A percentile compares a stretch with the other conserved stretches of the same genome.
Evolutionary conservation across 2,113 vertebrate species (phyloP).

Genomic region (Trinectes maculatus): DNA sequence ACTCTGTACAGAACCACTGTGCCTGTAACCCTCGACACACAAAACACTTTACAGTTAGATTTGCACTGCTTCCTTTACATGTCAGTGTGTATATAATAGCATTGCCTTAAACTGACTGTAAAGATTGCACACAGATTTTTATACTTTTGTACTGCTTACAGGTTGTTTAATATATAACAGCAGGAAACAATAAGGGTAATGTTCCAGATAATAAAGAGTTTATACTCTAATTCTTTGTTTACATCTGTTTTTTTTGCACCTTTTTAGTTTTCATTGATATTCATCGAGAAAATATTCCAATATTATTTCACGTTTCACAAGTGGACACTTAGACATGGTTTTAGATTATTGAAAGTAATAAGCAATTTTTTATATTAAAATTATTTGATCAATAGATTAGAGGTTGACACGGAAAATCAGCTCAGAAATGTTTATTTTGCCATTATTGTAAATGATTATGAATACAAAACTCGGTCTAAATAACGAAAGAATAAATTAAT

Average conservation of each 20-base stretch:
- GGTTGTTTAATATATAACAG: slow-evolving; percentile 26
- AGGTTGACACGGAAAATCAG: too few species aligned
- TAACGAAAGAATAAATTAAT: too few species aligned
- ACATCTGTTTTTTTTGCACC: neutral
- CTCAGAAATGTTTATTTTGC: too few species aligned
- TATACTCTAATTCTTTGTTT: neutral
- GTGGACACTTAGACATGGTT: too few species aligned
- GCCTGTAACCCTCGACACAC: slow-evolving; percentile 19
- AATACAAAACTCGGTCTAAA: too few species aligned
- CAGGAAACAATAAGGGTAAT: neutral
- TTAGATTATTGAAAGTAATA: too few species aligned
- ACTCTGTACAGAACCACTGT: slow-evolving; percentile 24
- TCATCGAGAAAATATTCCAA: too few species aligned
- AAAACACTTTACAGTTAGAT: slow-evolving; percentile 12
- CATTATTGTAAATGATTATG: too few species aligned
- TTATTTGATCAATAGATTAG: too few species aligned
- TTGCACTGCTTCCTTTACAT: slow-evolving; percentile 55
- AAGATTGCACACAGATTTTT: slow-evolving; percentile 40
- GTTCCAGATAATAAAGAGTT: slow-evolving; percentile 41
- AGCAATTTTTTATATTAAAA: too few species aligned
- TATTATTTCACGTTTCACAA: too few species aligned
- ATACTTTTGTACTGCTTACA: slow-evolving; percentile 16
- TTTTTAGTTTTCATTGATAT: neutral
- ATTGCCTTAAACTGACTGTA: slow-evolving; percentile 39
- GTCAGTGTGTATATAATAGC: slow-evolving; percentile 40